These are phyloP conservation scores for Drosophila cognata DNA, from an alignment of 2,888 invertebrate species.

Conservation along the genomic window DNA sequence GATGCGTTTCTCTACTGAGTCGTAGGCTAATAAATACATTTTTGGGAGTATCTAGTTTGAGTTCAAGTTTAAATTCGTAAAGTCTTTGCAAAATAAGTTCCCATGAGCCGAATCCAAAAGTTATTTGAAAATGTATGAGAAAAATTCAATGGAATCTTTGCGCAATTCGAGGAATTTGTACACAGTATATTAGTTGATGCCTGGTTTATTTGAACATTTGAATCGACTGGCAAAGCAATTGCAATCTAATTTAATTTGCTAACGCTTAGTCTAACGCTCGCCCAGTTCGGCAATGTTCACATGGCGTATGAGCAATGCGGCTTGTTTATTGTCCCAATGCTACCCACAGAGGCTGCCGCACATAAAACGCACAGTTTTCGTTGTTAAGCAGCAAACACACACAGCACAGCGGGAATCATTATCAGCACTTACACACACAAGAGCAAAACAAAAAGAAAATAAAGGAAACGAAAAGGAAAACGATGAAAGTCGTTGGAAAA, in stretches of 20 bases:
- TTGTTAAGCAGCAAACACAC: constrained; percentile 41
- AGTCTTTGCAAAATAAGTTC: neutral
- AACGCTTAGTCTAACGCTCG: constrained; percentile 15
- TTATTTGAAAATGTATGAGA: constrained; percentile 3
- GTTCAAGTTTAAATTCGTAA: neutral
- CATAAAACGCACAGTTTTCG: constrained; percentile 64
- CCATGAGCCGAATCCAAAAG: neutral
- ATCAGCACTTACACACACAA: constrained; percentile 66
- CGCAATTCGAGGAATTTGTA: constrained; percentile 21
- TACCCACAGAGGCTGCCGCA: constrained; percentile 38
- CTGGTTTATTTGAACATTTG: constrained; percentile 50
- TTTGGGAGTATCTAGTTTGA: neutral
- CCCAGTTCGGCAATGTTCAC: constrained; percentile 22
- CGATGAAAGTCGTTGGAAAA: constrained; percentile 50
- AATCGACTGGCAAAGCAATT: constrained; percentile 60
- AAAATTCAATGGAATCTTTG: constrained; percentile 12
- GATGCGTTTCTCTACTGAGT: neutral
- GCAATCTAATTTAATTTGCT: constrained; percentile 71
- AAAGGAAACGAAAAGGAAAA: constrained; percentile 19
- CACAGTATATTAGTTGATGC: constrained; percentile 11
- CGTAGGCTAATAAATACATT: neutral
- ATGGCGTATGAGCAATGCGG: constrained; percentile 74
- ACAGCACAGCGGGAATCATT: constrained; percentile 59
- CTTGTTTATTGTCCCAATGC: constrained; percentile 66
- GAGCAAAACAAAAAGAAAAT: constrained; percentile 1